Conservation (phyloP, 2,797 vertebrate species). For the Enteromius unitaeniatus region DNA sequence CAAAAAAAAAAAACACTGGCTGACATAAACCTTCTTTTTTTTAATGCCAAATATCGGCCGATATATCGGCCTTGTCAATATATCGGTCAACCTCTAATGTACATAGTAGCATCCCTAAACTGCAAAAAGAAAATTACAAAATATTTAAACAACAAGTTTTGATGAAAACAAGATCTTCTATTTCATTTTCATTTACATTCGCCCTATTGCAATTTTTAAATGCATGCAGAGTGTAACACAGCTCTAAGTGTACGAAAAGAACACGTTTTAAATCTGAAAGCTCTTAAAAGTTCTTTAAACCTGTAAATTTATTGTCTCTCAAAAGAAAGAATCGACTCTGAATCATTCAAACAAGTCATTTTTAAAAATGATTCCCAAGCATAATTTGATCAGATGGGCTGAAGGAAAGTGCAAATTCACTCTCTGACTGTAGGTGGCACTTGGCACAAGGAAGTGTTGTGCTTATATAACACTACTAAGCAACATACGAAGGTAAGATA, state of each 20-base stretch:
- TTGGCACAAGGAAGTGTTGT: neutral
- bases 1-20: neutral
- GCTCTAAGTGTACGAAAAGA: too few relatives aligned
- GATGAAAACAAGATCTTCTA: neutral
- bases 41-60: neutral
- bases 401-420: neutral
- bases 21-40: neutral
- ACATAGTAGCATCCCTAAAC: neutral
- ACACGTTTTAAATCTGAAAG: too few relatives aligned
- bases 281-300: too few relatives aligned
- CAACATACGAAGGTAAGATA: neutral
- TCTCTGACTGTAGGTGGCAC: neutral
- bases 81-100: neutral
- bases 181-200: neutral
- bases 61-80: neutral
- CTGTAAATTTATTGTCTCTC: too few relatives aligned
- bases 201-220: too few relatives aligned
- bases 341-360: too few relatives aligned
- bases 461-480: neutral
- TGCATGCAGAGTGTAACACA: too few relatives aligned
- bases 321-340: too few relatives aligned
- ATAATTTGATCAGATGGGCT: neutral
- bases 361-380: too few relatives aligned
- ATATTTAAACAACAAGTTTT: neutral
- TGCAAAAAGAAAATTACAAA: neutral